Base-by-base conservation (phyloP, 2,888 invertebrate species). In the Scaptomyza parva region DNA sequence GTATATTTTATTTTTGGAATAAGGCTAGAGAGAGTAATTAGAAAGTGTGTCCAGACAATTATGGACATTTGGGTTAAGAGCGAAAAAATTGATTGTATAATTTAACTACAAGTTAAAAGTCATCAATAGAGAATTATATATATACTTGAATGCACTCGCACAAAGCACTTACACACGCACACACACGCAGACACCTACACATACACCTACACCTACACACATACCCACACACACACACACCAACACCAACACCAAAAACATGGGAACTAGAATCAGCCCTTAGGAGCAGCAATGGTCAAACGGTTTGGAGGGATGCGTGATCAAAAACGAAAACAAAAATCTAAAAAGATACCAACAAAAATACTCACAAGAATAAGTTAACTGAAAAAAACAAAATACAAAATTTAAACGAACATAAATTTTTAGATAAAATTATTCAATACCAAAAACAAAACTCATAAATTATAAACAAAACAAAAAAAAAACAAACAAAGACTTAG, bases 281-380 rank as follows among this genome's bases (percentile, higher is more conserved):
- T 75, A 72, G 74, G 54, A 62, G 78, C 68, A 79, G 67, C 47
- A 70, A 77, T 77, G 84, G 83, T 88, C 88, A 88, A 86, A 84
- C 81, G 86, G 83, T 83, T 89, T 80, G 90, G 91, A 91, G 91
- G 91, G 90, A 91, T 91, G 91, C 91, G 91, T 91, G 91, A 91
- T 88, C 80, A 81, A 85, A 88, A 69, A 8, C 9, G 2, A 35
- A 35, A 9, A 3, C 17, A 37, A 17, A 28, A n/a, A 47, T 28
- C 55, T 62, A 54, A 76, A 71, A 71, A 62, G 40, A 59, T 52
- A 52, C 43, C 63, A 70, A 28, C 33, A 39, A 50, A 51, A 48
- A 48, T 17, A 35, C 22, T 48, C 35, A 30, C 57, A 24, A 62
- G 17, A 65, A 55, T 33, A 52, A 58, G 47, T 53, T 44, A 55